Percentiles rank a stretch among this genome's conserved stretches.
These are phyloP conservation scores for Gymnoscopelus braueri DNA, from an alignment of 2,797 vertebrate species.

Conservation along the genomic window DNA sequence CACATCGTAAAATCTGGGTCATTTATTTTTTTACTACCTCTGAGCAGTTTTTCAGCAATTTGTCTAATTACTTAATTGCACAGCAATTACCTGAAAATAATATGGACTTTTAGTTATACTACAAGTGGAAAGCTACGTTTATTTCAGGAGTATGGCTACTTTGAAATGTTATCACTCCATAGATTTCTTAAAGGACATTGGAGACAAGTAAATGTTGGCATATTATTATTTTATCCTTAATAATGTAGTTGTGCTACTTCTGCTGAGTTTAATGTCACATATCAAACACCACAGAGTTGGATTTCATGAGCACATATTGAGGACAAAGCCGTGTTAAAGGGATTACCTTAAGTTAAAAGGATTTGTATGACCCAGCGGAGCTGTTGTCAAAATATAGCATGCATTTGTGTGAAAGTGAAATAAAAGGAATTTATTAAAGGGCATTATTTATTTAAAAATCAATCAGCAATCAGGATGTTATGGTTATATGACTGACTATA, in stretches of 20 bases:
- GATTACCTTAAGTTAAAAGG: background rate
- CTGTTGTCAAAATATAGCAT: conserved; percentile 32
- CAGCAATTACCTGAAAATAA: conserved; percentile 16
- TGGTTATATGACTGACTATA: conserved; percentile 14
- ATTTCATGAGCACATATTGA: conserved; percentile 43
- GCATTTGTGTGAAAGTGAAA: conserved; percentile 1
- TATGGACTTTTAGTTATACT: conserved; percentile 1
- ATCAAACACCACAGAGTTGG: conserved; percentile 17
- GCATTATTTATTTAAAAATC: background rate
- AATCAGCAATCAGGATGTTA: conserved; percentile 1
- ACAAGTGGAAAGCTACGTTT: background rate
- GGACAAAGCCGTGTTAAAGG: conserved; percentile 8
- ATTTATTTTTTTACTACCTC: conserved; percentile 43
- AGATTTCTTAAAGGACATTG: conserved; percentile 10
- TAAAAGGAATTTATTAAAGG: background rate
- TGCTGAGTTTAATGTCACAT: conserved; percentile 25
- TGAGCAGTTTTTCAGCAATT: conserved; percentile 35
- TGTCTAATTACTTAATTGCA: conserved; percentile 15
- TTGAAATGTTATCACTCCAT: background rate
- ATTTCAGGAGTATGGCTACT: background rate
- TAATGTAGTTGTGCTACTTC: conserved; percentile 11
- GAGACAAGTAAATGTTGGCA: conserved; percentile 28
- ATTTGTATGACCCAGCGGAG: conserved; percentile 17
- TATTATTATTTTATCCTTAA: conserved; percentile 31
- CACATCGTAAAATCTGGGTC: conserved; percentile 33